These are phyloP conservation scores for Stomorhina lunata DNA, from an alignment of 2,888 invertebrate species.

Conservation along the genomic window DNA sequence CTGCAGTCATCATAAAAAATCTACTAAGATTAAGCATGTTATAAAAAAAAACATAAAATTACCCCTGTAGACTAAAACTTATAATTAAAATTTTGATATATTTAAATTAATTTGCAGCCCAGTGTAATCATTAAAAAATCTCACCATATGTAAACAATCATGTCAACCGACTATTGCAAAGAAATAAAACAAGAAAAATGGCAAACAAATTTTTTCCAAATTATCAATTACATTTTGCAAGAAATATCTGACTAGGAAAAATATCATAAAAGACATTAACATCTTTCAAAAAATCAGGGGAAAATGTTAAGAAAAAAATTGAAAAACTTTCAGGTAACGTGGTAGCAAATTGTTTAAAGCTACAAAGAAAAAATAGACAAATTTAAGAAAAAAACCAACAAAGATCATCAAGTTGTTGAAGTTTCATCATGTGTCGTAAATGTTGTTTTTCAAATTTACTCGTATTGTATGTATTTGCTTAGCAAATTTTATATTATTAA, in stretches of 20 bases:
- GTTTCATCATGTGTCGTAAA: background rate
- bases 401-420: background rate
- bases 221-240: constrained; percentile 42
- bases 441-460: background rate
- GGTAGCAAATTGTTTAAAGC: constrained; percentile 31
- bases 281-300: background rate
- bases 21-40: no score
- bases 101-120: no score
- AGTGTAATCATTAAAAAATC: constrained; percentile 22
- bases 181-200: background rate
- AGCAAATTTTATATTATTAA: constrained; percentile 22
- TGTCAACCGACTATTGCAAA: background rate
- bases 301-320: background rate
- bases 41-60: no score
- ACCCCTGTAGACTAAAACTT: no score
- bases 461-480: constrained; percentile 10
- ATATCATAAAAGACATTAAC: constrained; percentile 37
- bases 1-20: no score
- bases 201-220: constrained; percentile 19
- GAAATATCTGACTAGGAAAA: constrained; percentile 16
- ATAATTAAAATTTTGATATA: no score
- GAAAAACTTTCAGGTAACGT: constrained; percentile 9
- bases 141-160: constrained; percentile 17
- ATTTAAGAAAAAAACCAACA: background rate
- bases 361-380: no score